Conservation (phyloP, 2,888 invertebrate species). For the Erannis defoliaria region DNA sequence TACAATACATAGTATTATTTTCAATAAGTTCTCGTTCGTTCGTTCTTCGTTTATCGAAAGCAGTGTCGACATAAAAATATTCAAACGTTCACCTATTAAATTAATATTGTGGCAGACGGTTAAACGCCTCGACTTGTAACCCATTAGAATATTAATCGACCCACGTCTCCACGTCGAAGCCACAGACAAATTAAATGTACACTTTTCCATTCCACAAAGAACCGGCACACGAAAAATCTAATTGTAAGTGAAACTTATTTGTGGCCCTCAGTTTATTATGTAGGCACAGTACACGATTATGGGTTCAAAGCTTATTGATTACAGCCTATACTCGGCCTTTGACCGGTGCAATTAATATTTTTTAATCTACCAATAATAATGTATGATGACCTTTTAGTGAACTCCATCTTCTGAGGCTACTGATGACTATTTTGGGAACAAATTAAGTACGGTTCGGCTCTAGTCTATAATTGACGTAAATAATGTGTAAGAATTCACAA, state of each 20-base stretch:
- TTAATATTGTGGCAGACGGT: conserved; percentile 24
- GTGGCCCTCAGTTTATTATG: conserved; percentile 23
- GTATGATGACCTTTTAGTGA: conserved; percentile 30
- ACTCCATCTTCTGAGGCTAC: conserved; percentile 32
- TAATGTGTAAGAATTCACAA: conserved; percentile 37
- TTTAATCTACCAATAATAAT: conserved; percentile 36
- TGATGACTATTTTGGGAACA: conserved; percentile 31
- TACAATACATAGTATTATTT: background rate
- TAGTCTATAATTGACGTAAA: conserved; percentile 39
- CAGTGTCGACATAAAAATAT: conserved; percentile 7
- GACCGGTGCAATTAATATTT: conserved; percentile 35
- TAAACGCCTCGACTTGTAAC: conserved; percentile 20
- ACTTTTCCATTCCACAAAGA: conserved; percentile 22
- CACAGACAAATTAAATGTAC: conserved; percentile 27
- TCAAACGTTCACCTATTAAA: conserved; percentile 11
- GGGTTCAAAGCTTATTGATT: conserved; percentile 33
- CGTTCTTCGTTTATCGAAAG: background rate
- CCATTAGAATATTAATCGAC: conserved; percentile 24
- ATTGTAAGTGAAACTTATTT: conserved; percentile 39
- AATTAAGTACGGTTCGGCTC: conserved; percentile 31
- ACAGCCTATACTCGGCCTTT: conserved; percentile 33
- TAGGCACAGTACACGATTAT: conserved; percentile 23
- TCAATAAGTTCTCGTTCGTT: background rate
- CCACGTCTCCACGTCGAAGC: conserved; percentile 7
- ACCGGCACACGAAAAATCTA: conserved; percentile 29